phyloP scores from a whole-genome alignment of 2,797 vertebrate genomes.

The Hozukius guyotensis region DNA sequence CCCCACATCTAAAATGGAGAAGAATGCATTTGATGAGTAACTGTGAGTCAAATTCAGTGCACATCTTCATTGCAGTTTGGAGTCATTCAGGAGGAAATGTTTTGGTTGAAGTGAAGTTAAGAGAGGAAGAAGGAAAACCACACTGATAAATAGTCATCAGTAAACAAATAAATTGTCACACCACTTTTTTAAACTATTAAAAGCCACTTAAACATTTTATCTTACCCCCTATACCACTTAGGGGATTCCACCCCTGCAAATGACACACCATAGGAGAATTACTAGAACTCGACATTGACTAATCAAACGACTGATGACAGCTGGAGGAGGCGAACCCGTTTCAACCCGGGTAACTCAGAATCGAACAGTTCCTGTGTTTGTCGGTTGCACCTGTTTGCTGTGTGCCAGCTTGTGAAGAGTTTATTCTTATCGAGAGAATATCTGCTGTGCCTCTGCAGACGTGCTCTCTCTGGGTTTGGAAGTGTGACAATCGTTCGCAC shows the following conservation, averaged over 20 bases:
- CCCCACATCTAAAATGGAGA: neutral
- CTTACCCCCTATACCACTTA: neutral
- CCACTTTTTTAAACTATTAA: neutral
- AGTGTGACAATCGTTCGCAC: constrained; percentile 26
- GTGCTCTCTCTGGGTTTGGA: constrained; percentile 27
- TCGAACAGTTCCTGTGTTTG: constrained; percentile 62
- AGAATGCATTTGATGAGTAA: neutral
- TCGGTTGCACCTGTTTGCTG: constrained; percentile 76
- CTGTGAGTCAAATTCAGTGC: neutral
- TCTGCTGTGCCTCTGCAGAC: constrained; percentile 60
- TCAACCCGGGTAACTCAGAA: constrained; percentile 37
- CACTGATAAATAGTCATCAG: neutral
- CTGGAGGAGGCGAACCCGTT: constrained; percentile 34
- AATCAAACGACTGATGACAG: constrained; percentile 37
- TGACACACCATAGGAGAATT: neutral
- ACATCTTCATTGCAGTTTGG: neutral
- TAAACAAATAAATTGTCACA: neutral
- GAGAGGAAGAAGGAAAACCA: neutral
- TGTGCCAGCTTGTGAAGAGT: constrained; percentile 51
- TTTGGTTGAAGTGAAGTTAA: neutral
- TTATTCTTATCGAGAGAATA: constrained; percentile 66
- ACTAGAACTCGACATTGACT: neutral
- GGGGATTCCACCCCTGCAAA: neutral
- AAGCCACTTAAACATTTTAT: neutral
- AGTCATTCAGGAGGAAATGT: neutral